Evolutionary conservation across 2,888 invertebrate genomes (phyloP).

Genomic region (Eulithis prunata): DNA sequence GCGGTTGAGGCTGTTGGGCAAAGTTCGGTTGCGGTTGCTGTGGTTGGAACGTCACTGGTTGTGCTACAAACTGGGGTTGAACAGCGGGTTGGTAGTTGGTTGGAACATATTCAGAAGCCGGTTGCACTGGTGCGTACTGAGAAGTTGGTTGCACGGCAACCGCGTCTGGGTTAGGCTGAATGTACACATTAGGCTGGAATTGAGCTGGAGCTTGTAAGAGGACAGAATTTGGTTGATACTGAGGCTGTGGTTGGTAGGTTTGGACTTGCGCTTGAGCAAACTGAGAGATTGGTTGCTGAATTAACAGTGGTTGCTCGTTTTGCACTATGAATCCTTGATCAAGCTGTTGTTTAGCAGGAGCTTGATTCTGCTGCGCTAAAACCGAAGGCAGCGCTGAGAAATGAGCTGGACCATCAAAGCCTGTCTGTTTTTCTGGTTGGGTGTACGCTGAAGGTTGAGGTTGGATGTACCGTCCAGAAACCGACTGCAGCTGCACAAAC

Average conservation of each 20-base stretch:
- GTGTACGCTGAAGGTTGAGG: conserved; percentile 35
- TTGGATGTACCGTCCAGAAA: conserved; percentile 62
- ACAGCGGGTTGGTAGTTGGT: conserved; percentile 38
- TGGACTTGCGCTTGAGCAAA: conserved; percentile 42
- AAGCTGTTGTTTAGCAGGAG: conserved; percentile 63
- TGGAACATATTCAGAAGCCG: conserved; percentile 46
- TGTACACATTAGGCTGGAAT: conserved; percentile 42
- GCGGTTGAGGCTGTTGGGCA: conserved; percentile 34
- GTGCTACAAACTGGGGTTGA: conserved; percentile 51
- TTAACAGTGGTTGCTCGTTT: conserved; percentile 29
- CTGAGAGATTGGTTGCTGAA: conserved; percentile 46
- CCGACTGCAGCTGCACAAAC: conserved; percentile 61
- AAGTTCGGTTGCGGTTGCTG: conserved; percentile 33
- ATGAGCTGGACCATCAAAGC: conserved; percentile 69
- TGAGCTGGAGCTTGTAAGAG: conserved; percentile 42
- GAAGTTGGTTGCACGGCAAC: conserved; percentile 40
- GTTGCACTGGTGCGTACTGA: conserved; percentile 46
- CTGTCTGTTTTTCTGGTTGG: conserved; percentile 53
- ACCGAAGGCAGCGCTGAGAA: conserved; percentile 72
- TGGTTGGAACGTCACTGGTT: conserved; percentile 48
- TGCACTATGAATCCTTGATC: conserved; percentile 17
- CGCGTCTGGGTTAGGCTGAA: conserved; percentile 38
- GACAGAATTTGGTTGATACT: conserved; percentile 39
- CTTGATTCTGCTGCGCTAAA: conserved; percentile 57
- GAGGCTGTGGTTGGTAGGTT: conserved; percentile 38